A percentile compares a stretch with the other conserved stretches of the same genome.
These are phyloP conservation scores for Agelas oroides DNA, from an alignment of 37 sponge, comb jelly and placozoan genomes.

Conservation along the genomic window DNA sequence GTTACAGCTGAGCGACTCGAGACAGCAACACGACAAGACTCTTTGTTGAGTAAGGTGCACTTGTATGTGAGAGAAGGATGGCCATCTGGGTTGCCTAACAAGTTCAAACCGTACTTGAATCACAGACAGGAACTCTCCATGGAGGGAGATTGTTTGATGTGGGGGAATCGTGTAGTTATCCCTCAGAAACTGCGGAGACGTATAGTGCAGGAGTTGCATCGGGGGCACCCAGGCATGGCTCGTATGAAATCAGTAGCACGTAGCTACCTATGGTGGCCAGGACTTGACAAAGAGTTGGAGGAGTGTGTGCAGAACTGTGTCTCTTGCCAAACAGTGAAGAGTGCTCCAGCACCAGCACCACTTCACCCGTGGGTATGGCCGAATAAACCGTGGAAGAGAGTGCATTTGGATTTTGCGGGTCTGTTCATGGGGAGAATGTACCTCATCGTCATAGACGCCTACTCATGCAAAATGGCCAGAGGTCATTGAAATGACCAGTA, in stretches of 20 bases:
- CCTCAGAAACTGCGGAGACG: background rate
- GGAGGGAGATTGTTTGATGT: constrained; percentile 17
- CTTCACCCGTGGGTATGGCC: constrained; percentile 53
- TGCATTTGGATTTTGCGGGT: constrained; percentile 41
- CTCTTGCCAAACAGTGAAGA: background rate
- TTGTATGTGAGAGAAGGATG: background rate
- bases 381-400: constrained; percentile 18
- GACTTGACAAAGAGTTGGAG: constrained; percentile 36
- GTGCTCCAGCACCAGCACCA: constrained; percentile 17
- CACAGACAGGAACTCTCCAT: background rate
- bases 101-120: background rate
- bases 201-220: background rate
- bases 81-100: background rate
- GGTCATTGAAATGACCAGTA: background rate
- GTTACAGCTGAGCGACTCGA: constrained; percentile 15
- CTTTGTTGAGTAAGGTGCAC: background rate
- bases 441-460: constrained; percentile 36
- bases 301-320: background rate
- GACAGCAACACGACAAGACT: constrained; percentile 16
- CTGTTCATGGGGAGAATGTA: constrained; percentile 34
- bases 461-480: constrained; percentile 59
- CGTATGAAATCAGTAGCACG: constrained; percentile 34
- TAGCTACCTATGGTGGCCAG: constrained; percentile 44
- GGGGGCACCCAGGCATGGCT: constrained; percentile 29
- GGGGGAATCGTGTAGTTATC: constrained; percentile 24